phyloP scores from a whole-genome alignment of 2,888 invertebrate species.

The Mesoligia furuncula region DNA sequence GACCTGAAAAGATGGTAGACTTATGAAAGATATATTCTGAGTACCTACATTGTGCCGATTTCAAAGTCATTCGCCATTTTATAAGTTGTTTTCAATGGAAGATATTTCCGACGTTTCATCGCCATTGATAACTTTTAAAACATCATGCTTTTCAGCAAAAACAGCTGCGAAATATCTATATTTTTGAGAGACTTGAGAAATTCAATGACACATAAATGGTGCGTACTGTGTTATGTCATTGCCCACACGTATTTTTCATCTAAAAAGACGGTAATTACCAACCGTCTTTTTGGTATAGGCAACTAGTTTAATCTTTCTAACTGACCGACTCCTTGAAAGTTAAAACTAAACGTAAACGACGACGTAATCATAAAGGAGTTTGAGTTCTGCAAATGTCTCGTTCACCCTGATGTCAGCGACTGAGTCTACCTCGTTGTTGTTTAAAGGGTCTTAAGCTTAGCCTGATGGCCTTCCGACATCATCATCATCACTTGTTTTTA shows the following conservation, averaged over 20 bases:
- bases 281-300: neutral
- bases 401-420: neutral
- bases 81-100: constrained; percentile 65
- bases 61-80: constrained; percentile 67
- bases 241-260: neutral
- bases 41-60: constrained; percentile 60
- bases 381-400: neutral
- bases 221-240: neutral
- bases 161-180: constrained; percentile 8
- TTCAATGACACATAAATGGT: neutral
- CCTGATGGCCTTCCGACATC: neutral
- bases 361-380: too few species aligned
- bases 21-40: constrained; percentile 52
- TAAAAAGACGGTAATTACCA: neutral
- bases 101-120: constrained; percentile 61
- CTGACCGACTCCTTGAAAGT: neutral
- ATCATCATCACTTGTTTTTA: neutral
- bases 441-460: neutral
- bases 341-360: too few species aligned
- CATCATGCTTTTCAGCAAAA: constrained; percentile 18
- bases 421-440: neutral
- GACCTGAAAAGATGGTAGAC: neutral
- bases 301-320: neutral
- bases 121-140: constrained; percentile 44
- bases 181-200: neutral